Base-by-base conservation (phyloP, 2,888 invertebrate species). In the Pristionchus fissidentatus region DNA sequence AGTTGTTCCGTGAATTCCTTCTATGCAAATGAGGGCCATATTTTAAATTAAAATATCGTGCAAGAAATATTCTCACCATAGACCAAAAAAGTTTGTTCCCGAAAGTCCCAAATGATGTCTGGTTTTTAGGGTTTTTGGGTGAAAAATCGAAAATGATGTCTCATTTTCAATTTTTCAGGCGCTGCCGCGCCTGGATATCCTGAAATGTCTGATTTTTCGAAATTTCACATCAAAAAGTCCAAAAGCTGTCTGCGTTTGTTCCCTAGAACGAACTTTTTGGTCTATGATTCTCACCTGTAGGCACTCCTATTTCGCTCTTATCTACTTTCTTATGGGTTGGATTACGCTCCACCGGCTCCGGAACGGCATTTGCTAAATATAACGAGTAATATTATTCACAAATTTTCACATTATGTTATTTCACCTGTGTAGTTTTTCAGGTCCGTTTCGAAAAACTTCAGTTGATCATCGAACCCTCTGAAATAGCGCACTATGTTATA, bases 281-380 rank as follows among this genome's bases (percentile, higher is more conserved):
- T n/a, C n/a, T n/a, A n/a, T n/a, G n/a, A n/a, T n/a, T n/a, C n/a
- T 46, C 13, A 75, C 75, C 75, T 29, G 75, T 75, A 22, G 75
- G 75, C 29, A 38, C 75, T 75, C 75, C 75, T 26, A 75, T 75
- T 46, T 46, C 26, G 15, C 75, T 75, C 41, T 75, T 75, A 32
- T 43, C 38, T 15, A 75, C 49, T 49, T 75, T 75, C 46, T 75
- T 75, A 10, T 75, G 75, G 46, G 15, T 29, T 4, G 75, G 13
- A 8, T 32, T 3, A 3, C 75, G 35, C 29, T 75, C 75, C 43
- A 32, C 75, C n/a, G 75, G 75, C 13, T 75, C 38, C 3, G 75
- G 75, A 15, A 29, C 75, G 8, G 43, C 46, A 46, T 26, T 49
- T n/a, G 75, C 43, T 46, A 32, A 13, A 62, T 29, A 29, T 22